phyloP scores from a whole-genome alignment of 2,797 vertebrate genomes.

The Pempheris klunzingeri region DNA sequence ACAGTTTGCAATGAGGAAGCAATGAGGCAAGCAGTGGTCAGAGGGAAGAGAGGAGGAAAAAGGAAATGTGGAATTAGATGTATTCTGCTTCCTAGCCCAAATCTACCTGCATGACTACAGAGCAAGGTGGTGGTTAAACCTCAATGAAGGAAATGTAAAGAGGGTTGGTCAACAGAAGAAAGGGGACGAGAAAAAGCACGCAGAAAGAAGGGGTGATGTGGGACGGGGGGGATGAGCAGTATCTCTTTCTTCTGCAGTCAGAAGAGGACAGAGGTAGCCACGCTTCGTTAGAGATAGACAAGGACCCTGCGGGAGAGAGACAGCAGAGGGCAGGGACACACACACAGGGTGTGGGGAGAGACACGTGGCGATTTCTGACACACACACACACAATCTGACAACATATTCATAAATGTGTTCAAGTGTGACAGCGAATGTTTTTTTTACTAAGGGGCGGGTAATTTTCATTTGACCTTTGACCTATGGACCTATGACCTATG shows the following conservation, averaged over 20 bases:
- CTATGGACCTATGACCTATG: too few species aligned
- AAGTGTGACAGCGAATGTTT: not conserved
- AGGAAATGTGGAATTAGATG: not conserved
- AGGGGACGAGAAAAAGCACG: not conserved
- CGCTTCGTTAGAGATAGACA: constrained; percentile 73
- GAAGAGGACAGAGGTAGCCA: constrained; percentile 58
- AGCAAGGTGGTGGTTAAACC: not conserved
- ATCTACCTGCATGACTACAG: not conserved
- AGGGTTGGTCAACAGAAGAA: not conserved
- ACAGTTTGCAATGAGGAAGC: not conserved
- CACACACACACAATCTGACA: constrained; percentile 2
- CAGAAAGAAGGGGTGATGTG: constrained; percentile 12
- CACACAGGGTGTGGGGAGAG: constrained; percentile 30
- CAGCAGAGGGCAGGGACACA: constrained; percentile 61
- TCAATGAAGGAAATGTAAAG: not conserved
- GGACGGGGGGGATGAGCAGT: constrained; percentile 38
- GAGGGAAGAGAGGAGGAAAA: not conserved
- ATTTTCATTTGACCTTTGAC: too few species aligned
- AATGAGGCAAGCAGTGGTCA: not conserved
- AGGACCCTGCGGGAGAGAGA: constrained; percentile 58
- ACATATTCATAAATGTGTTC: not conserved
- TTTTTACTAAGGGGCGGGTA: not conserved
- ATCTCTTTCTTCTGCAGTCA: constrained; percentile 63
- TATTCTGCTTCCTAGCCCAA: not conserved
- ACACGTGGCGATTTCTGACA: constrained; percentile 37